phyloP scores from a whole-genome alignment of 2,888 invertebrate genomes.

The Agrilus biguttatus region DNA sequence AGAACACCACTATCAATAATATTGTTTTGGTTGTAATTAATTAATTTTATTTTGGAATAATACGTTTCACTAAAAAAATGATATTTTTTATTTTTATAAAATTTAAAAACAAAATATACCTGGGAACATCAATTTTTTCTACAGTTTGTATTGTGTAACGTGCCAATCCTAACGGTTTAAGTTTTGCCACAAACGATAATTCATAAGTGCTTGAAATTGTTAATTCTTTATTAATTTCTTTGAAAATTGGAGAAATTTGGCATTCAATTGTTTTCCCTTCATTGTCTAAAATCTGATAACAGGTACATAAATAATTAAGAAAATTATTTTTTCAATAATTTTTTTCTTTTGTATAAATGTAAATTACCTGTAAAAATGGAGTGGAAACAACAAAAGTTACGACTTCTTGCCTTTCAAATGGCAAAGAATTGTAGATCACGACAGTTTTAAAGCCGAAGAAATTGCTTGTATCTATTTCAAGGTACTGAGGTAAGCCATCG shows the following conservation, averaged over 20 bases:
- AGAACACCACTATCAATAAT: constrained; percentile 37
- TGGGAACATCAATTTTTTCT: constrained; percentile 29
- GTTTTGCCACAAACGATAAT: constrained; percentile 60
- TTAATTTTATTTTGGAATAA: constrained; percentile 32
- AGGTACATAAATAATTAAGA: constrained; percentile 9
- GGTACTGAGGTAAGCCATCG: constrained; percentile 45
- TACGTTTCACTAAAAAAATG: constrained; percentile 31
- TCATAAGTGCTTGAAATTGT: constrained; percentile 57
- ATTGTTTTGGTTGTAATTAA: constrained; percentile 28
- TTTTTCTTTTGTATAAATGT: not conserved
- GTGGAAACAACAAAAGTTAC: constrained; percentile 65
- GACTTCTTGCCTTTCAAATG: constrained; percentile 60
- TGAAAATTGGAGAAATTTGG: constrained; percentile 56
- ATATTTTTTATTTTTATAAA: not conserved
- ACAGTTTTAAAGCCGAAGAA: constrained; percentile 51
- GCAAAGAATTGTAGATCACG: constrained; percentile 70
- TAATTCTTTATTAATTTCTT: constrained; percentile 35
- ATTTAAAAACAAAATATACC: constrained; percentile 17
- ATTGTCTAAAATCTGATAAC: constrained; percentile 42
- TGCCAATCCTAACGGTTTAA: constrained; percentile 58
- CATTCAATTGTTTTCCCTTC: constrained; percentile 41
- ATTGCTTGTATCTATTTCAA: constrained; percentile 43
- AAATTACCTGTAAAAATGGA: constrained; percentile 53
- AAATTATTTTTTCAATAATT: not conserved
- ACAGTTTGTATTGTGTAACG: constrained; percentile 43